These are phyloP conservation scores for Campylomormyrus tamandua DNA, from an alignment of 2,113 vertebrate species.

Conservation along the genomic window DNA sequence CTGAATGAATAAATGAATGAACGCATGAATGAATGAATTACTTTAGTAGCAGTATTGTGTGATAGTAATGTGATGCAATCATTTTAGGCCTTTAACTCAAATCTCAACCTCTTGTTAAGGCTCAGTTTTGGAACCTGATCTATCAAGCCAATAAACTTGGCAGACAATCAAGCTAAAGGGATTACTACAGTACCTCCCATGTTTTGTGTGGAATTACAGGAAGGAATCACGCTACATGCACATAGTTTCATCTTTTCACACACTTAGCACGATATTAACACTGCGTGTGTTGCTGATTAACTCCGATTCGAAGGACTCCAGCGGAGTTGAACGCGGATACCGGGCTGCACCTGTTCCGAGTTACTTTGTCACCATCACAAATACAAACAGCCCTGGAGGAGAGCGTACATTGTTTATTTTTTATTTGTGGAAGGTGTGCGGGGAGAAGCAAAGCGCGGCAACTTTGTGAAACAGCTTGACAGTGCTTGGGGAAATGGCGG, in stretches of 20 bases:
- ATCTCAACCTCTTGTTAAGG: not conserved
- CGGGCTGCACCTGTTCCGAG: not conserved
- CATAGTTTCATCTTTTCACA: not conserved
- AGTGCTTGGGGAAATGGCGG: constrained; percentile 45
- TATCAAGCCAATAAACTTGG: not conserved
- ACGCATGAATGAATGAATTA: not conserved
- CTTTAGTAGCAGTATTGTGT: not conserved
- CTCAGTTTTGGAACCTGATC: not conserved
- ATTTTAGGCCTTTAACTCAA: not conserved
- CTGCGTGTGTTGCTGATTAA: not conserved
- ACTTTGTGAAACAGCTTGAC: constrained; percentile 63
- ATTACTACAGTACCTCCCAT: not conserved
- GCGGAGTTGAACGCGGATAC: not conserved
- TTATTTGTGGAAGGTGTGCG: constrained; percentile 30
- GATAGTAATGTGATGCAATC: not conserved
- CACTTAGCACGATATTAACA: not conserved
- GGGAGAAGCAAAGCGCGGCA: constrained; percentile 46
- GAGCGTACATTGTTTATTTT: constrained; percentile 17
- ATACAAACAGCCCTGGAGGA: constrained; percentile 13
- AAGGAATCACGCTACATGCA: not conserved
- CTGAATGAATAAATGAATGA: not conserved
- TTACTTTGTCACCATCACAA: constrained; percentile 19
- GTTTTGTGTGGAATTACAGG: not conserved
- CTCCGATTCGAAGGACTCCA: constrained; percentile 1
- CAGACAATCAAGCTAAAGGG: not conserved